Base-by-base conservation (phyloP, 1,140 invertebrate genomes). In the Vanessa atalanta region DNA sequence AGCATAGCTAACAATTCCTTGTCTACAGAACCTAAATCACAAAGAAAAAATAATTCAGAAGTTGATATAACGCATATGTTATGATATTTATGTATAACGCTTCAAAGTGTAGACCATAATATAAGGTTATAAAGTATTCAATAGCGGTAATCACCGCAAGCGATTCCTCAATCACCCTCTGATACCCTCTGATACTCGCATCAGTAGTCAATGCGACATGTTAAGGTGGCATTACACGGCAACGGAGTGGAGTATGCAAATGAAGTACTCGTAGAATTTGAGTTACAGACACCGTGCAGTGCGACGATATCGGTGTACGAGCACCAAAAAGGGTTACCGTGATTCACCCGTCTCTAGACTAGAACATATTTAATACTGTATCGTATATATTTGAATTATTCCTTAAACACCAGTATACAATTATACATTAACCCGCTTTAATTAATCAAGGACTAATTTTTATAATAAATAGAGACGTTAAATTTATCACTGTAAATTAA, bases 231-330 rank as follows among this genome's bases (percentile, higher is more conserved):
- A 81, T 80, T 79, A 79, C 76, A 80, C 77, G 73, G 75, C 81
- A 81, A 68, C 76, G 79, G 23, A 80, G 82, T 83, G 79, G 84
- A 83, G 79, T 85, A 91, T 91, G 88, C 84, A 90, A 90, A 91
- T 90, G 82, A 81, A 83, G 78, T 43, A 43, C 37, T 43, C 37
- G 37, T 78, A 82, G 81, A 86, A 88, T 87, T 84, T 83, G 81
- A 73, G 84, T 83, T 83, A 79, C 73, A 76, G 79, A 74, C 76
- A 55, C 43, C 67, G 79, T 53, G 74, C 76, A 73, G 74, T 79
- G 47, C 73, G 77, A 73, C 64, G 82, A 84, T 88, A 87, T 86
- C 82, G 78, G 73, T 76, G 68, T 77, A 26, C 65, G 16, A 68
- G 64, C 51, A 43, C 37, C 37, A 11, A 43, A 4, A 64, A 73